Evolutionary conservation across 2,113 vertebrate species (phyloP).

Genomic region (Clarias magur): DNA sequence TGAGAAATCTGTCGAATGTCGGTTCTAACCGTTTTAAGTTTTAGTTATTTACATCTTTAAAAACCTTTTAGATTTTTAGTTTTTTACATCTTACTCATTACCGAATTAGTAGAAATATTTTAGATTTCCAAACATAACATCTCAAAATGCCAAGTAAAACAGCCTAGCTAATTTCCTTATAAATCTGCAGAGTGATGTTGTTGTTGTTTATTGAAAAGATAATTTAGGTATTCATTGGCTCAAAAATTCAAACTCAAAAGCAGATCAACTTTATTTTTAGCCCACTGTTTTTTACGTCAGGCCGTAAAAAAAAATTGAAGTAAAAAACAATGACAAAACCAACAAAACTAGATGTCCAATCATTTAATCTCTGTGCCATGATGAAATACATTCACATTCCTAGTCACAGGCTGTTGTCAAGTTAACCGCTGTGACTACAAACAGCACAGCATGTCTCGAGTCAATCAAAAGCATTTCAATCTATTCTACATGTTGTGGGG

Average conservation of each 20-base stretch:
- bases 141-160: background rate
- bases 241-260: background rate
- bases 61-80: background rate
- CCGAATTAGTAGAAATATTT: background rate
- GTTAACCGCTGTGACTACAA: background rate
- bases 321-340: background rate
- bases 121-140: background rate
- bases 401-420: background rate
- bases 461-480: conserved; percentile 2
- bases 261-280: background rate
- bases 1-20: background rate
- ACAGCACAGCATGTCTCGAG: background rate
- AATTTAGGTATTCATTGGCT: background rate
- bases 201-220: too few species aligned
- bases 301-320: background rate
- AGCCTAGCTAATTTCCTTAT: background rate
- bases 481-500: background rate
- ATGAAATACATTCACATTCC: background rate
- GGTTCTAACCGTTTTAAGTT: background rate
- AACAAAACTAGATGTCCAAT: background rate
- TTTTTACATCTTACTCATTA: background rate
- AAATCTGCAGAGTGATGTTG: background rate
- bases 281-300: background rate
- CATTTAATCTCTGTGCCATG: background rate
- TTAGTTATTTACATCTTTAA: too few species aligned